Base-by-base conservation (phyloP, 1,140 invertebrate genomes). In the Acromyrmex heyeri region DNA sequence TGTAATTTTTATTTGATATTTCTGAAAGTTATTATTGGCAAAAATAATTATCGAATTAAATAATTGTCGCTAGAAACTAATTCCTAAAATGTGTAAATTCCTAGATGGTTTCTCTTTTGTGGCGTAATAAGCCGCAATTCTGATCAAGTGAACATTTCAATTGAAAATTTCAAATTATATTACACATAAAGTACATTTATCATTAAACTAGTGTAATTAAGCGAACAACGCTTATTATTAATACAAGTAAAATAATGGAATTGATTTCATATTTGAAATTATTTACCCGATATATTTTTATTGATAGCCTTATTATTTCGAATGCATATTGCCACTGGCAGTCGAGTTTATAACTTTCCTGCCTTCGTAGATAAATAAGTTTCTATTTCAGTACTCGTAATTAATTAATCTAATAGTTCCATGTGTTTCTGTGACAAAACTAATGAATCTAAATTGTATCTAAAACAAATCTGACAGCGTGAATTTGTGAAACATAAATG, bases 201-300 rank as follows among this genome's bases (percentile, higher is more conserved):
- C 44, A 70, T 87, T 87, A 72, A 14, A 65, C 53, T 24, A 27
- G 65, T 27, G n/a, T 79, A 87, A 86, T 87, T 59, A 67, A 65
- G 24, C 27, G 12, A 38, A 75, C 3, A 16, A 1, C 53, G 57
- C 57, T 86, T 86, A 21, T 34, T 50, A 59, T 27, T 21, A 48
- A 59, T 78, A 67, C 6, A 62, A 27, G 34, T 27, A 77, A 86
- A 78, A 27, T 76, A 70, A 67, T 65, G 44, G 27, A 87, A 78
- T 78, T 57, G 53, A 5, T 38, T 44, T 81, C 57, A 72, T 59
- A 82, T 82, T 73, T 65, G 30, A 73, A 73, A 82, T 73, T 82
- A 82, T 70, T 55, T 55, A 55, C 34, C 12, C 21, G 75, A 72
- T 79, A 50, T 59, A 57, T 53, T 65, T 86, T 79, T 79, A 24